A percentile compares a stretch with the other conserved stretches of the same genome.
Conservation (phyloP, 2,888 invertebrate genomes). For the Coelopa pilipes region DNA sequence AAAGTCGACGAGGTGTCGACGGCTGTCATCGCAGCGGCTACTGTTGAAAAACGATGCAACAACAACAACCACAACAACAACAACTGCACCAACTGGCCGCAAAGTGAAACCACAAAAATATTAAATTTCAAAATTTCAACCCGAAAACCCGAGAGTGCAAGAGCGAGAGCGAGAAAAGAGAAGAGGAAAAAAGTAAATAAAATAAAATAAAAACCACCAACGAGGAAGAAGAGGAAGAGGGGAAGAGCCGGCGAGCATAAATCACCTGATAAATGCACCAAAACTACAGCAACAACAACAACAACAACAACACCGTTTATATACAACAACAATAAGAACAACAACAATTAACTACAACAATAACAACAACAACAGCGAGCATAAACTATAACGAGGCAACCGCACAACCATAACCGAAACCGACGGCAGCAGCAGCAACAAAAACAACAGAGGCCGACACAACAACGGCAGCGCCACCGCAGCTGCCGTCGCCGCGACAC, state of each 20-base stretch:
- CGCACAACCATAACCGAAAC: too few species aligned
- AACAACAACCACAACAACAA: too few species aligned
- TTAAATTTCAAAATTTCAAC: conserved; percentile 38
- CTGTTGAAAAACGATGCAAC: not conserved
- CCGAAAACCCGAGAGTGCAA: too few species aligned
- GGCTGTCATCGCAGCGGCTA: not conserved
- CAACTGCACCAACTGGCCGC: not conserved
- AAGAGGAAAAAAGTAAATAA: conserved; percentile 10
- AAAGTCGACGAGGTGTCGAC: not conserved
- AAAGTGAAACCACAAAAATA: conserved; percentile 36
- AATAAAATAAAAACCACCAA: too few species aligned
- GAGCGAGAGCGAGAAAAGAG: too few species aligned
- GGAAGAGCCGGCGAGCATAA: not conserved
- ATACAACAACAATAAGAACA: too few species aligned
- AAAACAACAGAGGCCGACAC: not conserved
- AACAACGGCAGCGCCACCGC: not conserved
- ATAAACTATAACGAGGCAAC: too few species aligned
- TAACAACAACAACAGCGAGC: too few species aligned
- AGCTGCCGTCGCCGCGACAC: not conserved
- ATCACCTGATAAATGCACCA: conserved; percentile 26
- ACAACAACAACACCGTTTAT: not conserved
- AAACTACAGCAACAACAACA: conserved; percentile 20
- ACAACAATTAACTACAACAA: too few species aligned
- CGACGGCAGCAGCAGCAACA: too few species aligned
- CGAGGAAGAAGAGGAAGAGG: not conserved